phyloP scores from a whole-genome alignment of 2,888 invertebrate species.

The Drosophila phalerata region DNA sequence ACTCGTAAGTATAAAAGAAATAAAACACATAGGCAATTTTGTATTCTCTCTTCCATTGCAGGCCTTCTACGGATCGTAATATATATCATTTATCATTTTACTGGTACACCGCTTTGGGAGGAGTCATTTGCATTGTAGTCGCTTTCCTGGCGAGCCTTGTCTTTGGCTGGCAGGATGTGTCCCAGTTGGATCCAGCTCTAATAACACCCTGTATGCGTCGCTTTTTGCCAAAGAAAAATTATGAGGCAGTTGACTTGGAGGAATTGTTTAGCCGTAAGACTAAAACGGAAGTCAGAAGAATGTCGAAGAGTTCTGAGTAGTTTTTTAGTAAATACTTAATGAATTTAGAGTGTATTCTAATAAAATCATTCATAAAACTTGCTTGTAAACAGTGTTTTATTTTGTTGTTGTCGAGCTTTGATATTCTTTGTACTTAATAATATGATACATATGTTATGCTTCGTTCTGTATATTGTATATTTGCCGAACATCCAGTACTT shows the following conservation, averaged over 20 bases:
- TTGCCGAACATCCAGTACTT: constrained; percentile 87
- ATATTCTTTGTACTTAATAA: not conserved
- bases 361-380: not conserved
- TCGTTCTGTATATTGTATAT: constrained; percentile 14
- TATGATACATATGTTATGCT: not conserved
- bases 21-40: not conserved
- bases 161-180: constrained; percentile 86
- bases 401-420: not conserved
- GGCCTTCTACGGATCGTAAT: constrained; percentile 75
- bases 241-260: constrained; percentile 58
- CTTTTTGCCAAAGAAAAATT: constrained; percentile 80
- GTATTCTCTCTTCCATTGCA: constrained; percentile 21
- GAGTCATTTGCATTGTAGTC: constrained; percentile 87
- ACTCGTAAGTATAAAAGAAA: constrained; percentile 62
- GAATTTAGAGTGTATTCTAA: constrained; percentile 4
- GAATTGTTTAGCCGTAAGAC: constrained; percentile 59
- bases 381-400: constrained; percentile 12
- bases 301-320: not conserved
- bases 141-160: constrained; percentile 87
- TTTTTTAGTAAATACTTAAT: not conserved
- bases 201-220: constrained; percentile 89
- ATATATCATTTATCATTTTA: constrained; percentile 89
- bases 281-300: not conserved
- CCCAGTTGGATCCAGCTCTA: constrained; percentile 87
- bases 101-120: constrained; percentile 90